Conservation (phyloP, 64 coral and sea anemone genomes). For the Catalaphyllia jardinei region DNA sequence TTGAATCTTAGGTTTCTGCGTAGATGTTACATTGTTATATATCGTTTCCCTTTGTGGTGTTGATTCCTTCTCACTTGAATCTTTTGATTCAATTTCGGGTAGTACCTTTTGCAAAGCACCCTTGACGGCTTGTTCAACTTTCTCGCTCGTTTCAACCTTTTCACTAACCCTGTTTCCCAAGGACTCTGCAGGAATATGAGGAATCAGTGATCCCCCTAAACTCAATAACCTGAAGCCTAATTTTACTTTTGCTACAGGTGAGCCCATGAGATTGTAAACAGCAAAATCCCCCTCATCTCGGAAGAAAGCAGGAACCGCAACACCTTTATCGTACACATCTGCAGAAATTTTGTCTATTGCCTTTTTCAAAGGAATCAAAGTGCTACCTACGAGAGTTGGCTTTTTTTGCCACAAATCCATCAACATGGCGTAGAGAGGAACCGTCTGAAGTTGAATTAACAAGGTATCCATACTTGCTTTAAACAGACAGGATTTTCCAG, state of each 20-base stretch:
- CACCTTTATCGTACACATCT: conserved; percentile 66
- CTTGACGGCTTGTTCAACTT: background rate
- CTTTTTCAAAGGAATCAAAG: conserved; percentile 68
- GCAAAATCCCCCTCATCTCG: conserved; percentile 76
- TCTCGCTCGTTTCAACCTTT: conserved; percentile 1
- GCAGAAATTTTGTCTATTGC: conserved; percentile 66
- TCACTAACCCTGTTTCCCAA: conserved; percentile 29
- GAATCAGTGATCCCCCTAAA: conserved; percentile 75
- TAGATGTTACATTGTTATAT: background rate
- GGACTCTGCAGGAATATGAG: conserved; percentile 65
- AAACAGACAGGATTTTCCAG: conserved; percentile 94
- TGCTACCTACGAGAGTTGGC: conserved; percentile 76
- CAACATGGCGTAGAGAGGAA: conserved; percentile 90
- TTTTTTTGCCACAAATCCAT: conserved; percentile 83
- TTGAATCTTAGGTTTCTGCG: background rate
- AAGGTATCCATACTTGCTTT: conserved; percentile 73
- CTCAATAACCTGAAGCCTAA: conserved; percentile 84
- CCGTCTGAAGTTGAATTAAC: conserved; percentile 52
- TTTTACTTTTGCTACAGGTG: conserved; percentile 65
- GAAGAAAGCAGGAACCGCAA: conserved; percentile 75
- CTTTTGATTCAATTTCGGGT: conserved; percentile 17
- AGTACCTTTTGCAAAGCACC: background rate
- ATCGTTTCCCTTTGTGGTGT: background rate
- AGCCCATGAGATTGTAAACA: conserved; percentile 91
- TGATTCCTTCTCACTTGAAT: background rate